Percentiles rank a stretch among this genome's conserved stretches.
These are phyloP conservation scores for Fistularia tabacaria DNA, from an alignment of 2,797 vertebrate genomes.

Conservation along the genomic window DNA sequence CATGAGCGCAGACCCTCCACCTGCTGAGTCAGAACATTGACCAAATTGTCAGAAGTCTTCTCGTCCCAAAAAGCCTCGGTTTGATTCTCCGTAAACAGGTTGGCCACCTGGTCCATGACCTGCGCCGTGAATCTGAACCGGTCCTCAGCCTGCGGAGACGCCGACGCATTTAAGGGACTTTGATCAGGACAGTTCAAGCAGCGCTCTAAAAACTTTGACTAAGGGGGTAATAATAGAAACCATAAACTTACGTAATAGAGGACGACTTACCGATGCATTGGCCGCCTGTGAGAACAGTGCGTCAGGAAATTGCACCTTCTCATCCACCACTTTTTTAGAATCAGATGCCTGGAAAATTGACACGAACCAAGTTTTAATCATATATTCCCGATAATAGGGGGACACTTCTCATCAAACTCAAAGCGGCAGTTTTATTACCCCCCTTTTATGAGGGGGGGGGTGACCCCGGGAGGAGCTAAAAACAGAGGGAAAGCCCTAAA, in stretches of 20 bases:
- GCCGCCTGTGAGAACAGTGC: not conserved
- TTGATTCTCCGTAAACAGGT: conserved; percentile 45
- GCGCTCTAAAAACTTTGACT: too few relatives aligned
- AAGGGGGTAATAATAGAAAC: too few relatives aligned
- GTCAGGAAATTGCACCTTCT: not conserved
- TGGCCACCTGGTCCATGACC: conserved; percentile 43
- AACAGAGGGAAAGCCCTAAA: too few relatives aligned
- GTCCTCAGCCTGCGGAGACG: conserved; percentile 38
- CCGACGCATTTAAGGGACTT: too few relatives aligned
- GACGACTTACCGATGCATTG: not conserved
- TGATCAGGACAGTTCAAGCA: too few relatives aligned
- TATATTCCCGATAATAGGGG: too few relatives aligned
- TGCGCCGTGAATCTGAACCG: conserved; percentile 49
- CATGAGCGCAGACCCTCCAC: conserved; percentile 46
- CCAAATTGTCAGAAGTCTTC: conserved; percentile 38
- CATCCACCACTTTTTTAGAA: not conserved
- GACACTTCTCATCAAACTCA: too few relatives aligned
- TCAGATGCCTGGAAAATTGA: not conserved
- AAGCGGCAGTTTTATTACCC: too few relatives aligned
- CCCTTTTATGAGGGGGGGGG: too few relatives aligned
- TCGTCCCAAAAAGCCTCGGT: conserved; percentile 52
- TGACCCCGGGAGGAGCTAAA: too few relatives aligned
- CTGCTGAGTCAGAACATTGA: conserved; percentile 43
- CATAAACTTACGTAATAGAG: too few relatives aligned
- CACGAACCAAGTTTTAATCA: too few relatives aligned